Conservation (phyloP, 2,888 invertebrate species). For the Xestia xanthographa region DNA sequence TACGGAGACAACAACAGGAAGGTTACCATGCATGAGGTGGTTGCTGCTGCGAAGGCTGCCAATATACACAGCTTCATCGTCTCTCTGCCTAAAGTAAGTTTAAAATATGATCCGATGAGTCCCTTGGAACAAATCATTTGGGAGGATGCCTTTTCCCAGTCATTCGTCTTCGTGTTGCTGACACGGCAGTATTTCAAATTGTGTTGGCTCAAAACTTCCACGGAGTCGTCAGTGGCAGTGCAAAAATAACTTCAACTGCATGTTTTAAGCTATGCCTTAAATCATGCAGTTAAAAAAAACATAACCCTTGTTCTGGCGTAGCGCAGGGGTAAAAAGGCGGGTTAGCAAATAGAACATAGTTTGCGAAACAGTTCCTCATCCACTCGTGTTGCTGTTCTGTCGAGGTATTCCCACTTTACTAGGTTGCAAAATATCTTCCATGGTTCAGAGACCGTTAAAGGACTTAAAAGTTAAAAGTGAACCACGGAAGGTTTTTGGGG, state of each 20-base stretch:
- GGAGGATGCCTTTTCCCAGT: background rate
- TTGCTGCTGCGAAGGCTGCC: slow-evolving; percentile 93
- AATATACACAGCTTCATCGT: slow-evolving; percentile 95
- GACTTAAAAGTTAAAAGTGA: background rate
- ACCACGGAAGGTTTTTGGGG: background rate
- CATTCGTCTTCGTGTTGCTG: background rate
- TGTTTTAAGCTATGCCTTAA: background rate
- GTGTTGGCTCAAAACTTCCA: background rate
- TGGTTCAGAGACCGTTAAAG: background rate
- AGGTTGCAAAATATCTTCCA: background rate
- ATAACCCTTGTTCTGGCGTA: too few relatives aligned
- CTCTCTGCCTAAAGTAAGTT: slow-evolving; percentile 91
- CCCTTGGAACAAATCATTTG: background rate
- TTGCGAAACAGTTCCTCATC: background rate
- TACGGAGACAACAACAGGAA: slow-evolving; percentile 95
- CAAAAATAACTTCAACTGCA: background rate
- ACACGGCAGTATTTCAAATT: background rate
- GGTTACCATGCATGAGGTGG: slow-evolving; percentile 93
- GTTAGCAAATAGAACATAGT: background rate
- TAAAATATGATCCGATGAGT: background rate
- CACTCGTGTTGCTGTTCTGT: background rate
- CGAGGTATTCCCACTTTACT: background rate
- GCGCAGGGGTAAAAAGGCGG: too few relatives aligned
- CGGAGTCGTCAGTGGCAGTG: background rate
- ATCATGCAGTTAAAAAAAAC: too few relatives aligned